phyloP scores from a whole-genome alignment of 2,113 vertebrate species.

The Centropus bengalensis region DNA sequence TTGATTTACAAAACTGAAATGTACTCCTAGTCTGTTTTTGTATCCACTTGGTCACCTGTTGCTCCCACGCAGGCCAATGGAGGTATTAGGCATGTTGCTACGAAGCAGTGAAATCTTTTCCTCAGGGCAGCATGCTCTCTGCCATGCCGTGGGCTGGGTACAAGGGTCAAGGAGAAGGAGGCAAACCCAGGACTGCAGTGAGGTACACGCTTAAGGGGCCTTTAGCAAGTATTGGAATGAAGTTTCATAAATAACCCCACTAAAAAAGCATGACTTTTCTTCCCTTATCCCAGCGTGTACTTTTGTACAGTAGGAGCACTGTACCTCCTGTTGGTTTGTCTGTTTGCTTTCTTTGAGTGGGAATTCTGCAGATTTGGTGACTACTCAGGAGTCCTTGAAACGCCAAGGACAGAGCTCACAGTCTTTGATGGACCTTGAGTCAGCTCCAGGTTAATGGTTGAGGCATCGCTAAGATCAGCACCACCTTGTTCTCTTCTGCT shows the following conservation, averaged over 20 bases:
- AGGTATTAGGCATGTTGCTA: background rate
- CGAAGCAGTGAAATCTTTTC: background rate
- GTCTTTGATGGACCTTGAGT: background rate
- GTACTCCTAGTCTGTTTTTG: background rate
- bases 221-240: background rate
- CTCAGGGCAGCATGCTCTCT: background rate
- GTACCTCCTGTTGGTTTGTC: accelerated
- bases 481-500: background rate
- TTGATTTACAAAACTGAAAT: background rate
- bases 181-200: background rate
- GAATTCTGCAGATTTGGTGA: background rate
- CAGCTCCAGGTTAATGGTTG: background rate
- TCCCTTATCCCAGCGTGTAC: background rate
- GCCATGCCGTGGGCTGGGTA: accelerated
- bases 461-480: background rate
- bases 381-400: background rate
- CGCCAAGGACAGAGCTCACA: accelerated
- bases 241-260: background rate
- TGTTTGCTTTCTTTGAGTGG: background rate
- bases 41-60: background rate
- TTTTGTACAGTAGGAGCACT: background rate
- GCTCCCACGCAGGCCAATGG: background rate
- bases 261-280: background rate
- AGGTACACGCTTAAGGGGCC: background rate
- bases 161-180: background rate